Base-by-base conservation (phyloP, 2,797 vertebrate genomes). In the Sylvia borin region DNA sequence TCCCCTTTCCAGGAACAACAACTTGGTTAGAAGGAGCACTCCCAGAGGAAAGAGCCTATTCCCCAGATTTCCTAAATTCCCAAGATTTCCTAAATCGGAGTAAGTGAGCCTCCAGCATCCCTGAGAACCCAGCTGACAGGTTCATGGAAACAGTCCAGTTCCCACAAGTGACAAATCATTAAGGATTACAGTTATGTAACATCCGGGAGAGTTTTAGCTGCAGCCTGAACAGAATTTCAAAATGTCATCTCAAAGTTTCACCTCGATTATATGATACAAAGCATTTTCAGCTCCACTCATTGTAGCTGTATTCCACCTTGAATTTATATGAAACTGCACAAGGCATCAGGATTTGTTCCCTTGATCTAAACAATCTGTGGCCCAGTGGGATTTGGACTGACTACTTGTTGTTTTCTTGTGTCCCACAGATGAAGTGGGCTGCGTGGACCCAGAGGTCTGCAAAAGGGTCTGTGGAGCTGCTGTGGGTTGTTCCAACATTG, bases 401-500 rank as follows among this genome's bases (percentile, higher is more conserved):
- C 50, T 60, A 48, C 29, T 11, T 43, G 13, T 42, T 72, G 16
- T 75, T 82, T 50, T 86, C n/a, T 31, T 55, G n/a, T 87, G 57
- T 68, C 32, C 82, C 85, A 9, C 93, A 99, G 99, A 99, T 94
- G 99, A 99, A 80, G 98, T 99, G 48, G 99, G 97, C 60, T 99
- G 99, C 3, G 99, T 99, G 82, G 98, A 99, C 91, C 99, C 99
- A 10, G 94, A 67, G 3, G 45, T 98, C 80, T 99, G 99, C 95
- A 96, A 96, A 67, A 97, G 80, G 31, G 97, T 99, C 55, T 99
- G 99, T 81, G 99, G 99, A 21, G 95, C 98, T 66, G 95, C 98
- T 2, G 98, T 99, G 65, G 99, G 99, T 53, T 99, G 99, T 93
- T 99, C 99, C 77, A 99, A 99, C 95, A 99, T 99, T 7, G 99